Percentiles rank a stretch among this genome's conserved stretches.
These are phyloP conservation scores for Drosophila repleta DNA, from an alignment of 1,140 invertebrate species.

Conservation along the genomic window DNA sequence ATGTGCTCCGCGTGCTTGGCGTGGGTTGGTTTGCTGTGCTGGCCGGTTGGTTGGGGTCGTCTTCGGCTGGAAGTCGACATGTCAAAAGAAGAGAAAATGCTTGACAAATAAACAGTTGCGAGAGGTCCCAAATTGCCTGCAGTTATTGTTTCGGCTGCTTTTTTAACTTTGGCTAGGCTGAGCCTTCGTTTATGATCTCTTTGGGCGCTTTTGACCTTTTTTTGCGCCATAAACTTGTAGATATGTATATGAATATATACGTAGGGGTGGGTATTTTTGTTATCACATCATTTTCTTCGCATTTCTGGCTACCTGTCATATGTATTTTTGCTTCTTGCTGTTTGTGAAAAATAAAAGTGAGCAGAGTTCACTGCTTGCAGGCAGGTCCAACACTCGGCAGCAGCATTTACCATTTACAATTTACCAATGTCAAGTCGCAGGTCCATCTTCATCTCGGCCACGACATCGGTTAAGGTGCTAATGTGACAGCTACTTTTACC, in stretches of 20 bases:
- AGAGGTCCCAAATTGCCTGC: constrained; percentile 72
- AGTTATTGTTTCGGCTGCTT: constrained; percentile 75
- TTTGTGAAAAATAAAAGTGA: constrained; percentile 80
- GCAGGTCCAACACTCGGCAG: constrained; percentile 32
- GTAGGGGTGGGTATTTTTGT: constrained; percentile 22
- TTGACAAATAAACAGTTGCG: constrained; percentile 81
- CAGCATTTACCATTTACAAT: constrained; percentile 32
- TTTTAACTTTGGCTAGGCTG: constrained; percentile 23
- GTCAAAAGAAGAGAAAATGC: constrained; percentile 76
- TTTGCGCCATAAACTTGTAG: constrained; percentile 45
- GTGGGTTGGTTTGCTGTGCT: too few species aligned
- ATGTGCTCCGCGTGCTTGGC: constrained; percentile 56
- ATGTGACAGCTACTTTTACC: constrained; percentile 77
- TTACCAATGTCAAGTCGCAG: constrained; percentile 4
- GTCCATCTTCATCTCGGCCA: constrained; percentile 36
- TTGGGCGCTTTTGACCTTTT: constrained; percentile 76
- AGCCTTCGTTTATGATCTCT: constrained; percentile 79
- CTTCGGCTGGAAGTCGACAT: constrained; percentile 74
- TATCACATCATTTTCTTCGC: constrained; percentile 73
- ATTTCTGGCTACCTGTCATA: constrained; percentile 65
- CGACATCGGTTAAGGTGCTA: constrained; percentile 72
- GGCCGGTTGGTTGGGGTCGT: constrained; percentile 22
- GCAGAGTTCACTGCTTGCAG: constrained; percentile 42
- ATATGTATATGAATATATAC: constrained; percentile 23
- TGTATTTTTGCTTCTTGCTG: constrained; percentile 51